These are phyloP conservation scores for Cataglyphis livida DNA, from an alignment of 2,888 invertebrate genomes.

Conservation along the genomic window DNA sequence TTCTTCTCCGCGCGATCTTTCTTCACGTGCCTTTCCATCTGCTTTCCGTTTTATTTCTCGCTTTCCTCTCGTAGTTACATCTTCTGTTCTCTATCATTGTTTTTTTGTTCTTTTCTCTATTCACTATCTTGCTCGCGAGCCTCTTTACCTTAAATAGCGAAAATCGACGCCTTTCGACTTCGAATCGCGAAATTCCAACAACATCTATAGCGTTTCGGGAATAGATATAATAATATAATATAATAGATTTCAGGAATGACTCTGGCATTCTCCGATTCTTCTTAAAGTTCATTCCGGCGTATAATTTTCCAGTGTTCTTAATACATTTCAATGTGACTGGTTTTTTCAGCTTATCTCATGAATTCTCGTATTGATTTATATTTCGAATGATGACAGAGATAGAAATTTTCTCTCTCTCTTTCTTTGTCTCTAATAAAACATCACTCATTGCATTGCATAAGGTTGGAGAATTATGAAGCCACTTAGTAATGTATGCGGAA, in stretches of 20 bases:
- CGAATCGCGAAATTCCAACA: conserved; percentile 27
- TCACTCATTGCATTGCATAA: conserved; percentile 35
- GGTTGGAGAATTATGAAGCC: conserved; percentile 38
- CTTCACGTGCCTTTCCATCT: conserved; percentile 33
- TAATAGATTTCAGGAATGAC: conserved; percentile 47
- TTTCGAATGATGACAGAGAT: conserved; percentile 17
- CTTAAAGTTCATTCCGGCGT: conserved; percentile 3
- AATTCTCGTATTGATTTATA: conserved; percentile 34
- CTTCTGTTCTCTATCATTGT: neutral
- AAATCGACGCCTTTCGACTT: conserved; percentile 38
- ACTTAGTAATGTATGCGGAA: conserved; percentile 38
- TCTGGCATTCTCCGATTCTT: conserved; percentile 9
- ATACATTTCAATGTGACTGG: conserved; percentile 8
- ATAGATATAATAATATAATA: neutral
- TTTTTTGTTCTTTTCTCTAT: neutral
- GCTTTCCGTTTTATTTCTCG: conserved; percentile 28
- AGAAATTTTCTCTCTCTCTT: neutral
- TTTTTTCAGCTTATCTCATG: conserved; percentile 29
- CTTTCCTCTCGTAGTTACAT: conserved; percentile 22
- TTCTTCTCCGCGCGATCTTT: conserved; percentile 44
- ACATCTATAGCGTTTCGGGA: conserved; percentile 13
- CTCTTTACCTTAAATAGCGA: conserved; percentile 11
- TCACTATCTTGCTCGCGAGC: conserved; percentile 1
- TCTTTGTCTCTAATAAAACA: conserved; percentile 3
- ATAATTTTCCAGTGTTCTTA: conserved; percentile 44